Percentiles rank a stretch among this genome's conserved stretches.
phyloP scores from a whole-genome alignment of 2,113 vertebrate species.

The Eolophus roseicapilla region DNA sequence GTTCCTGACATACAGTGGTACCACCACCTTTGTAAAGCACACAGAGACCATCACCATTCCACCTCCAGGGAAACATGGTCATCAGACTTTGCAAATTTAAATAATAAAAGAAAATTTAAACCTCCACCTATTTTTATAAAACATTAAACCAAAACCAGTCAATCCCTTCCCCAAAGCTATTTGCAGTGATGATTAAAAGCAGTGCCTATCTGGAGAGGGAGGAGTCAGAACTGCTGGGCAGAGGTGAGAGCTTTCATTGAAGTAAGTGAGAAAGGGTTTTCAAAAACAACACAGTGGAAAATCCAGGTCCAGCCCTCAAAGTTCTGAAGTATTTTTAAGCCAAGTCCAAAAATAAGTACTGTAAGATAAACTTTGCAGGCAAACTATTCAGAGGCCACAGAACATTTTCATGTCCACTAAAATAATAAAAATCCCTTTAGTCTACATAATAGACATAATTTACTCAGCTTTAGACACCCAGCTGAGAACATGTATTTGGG shows the following conservation, averaged over 20 bases:
- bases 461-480: not conserved
- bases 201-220: not conserved
- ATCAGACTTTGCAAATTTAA: not conserved
- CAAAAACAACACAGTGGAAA: not conserved
- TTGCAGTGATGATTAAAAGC: not conserved
- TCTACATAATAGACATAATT: not conserved
- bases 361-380: not conserved
- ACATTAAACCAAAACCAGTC: not conserved
- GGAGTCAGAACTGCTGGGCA: not conserved
- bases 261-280: not conserved
- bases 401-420: not conserved
- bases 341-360: not conserved
- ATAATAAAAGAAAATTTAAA: not conserved
- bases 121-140: not conserved
- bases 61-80: not conserved
- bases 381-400: not conserved
- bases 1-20: not conserved
- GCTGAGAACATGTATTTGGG: not conserved
- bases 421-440: not conserved
- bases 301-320: conserved; percentile 12
- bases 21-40: not conserved
- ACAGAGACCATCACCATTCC: not conserved
- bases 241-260: not conserved
- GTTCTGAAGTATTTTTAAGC: conserved; percentile 23
- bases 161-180: not conserved